These are phyloP conservation scores for Lepidocyrtinus sp. DNA, from an alignment of 2,888 invertebrate genomes.

Conservation along the genomic window DNA sequence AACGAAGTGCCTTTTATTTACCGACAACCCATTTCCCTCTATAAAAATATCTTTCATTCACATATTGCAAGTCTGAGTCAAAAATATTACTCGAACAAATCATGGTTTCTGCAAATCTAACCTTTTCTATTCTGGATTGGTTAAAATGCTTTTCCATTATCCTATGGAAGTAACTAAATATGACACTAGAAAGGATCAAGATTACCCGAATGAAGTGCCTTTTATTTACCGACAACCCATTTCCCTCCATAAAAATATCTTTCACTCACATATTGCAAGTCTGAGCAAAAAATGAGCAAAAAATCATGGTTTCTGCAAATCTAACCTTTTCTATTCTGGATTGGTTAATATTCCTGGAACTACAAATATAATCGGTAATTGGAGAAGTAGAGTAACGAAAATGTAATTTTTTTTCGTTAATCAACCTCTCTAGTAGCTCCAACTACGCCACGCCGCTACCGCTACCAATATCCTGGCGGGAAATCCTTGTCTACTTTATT, in stretches of 20 bases:
- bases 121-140: background rate
- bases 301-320: background rate
- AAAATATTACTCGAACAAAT: background rate
- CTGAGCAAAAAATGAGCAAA: background rate
- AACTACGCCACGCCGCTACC: no score
- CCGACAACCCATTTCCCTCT: background rate
- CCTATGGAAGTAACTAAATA: background rate
- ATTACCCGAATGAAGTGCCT: background rate
- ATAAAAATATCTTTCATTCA: background rate
- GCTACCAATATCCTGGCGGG: no score
- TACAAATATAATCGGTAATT: conserved; percentile 1
- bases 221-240: background rate
- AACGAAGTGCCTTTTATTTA: background rate
- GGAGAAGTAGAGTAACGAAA: conserved; percentile 2
- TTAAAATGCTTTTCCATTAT: background rate
- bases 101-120: no score
- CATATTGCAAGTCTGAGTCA: background rate
- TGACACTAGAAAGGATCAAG: background rate
- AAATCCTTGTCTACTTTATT: conserved; percentile 8
- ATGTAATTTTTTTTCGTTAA: conserved; percentile 14
- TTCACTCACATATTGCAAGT: background rate
- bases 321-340: no score
- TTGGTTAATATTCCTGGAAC: background rate
- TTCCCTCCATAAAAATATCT: background rate
- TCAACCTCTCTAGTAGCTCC: background rate